Evolutionary conservation across 1,140 invertebrate species (phyloP), one percentile per base, ranked within the genome.

Genomic region (Drosophila neocordata): DNA sequence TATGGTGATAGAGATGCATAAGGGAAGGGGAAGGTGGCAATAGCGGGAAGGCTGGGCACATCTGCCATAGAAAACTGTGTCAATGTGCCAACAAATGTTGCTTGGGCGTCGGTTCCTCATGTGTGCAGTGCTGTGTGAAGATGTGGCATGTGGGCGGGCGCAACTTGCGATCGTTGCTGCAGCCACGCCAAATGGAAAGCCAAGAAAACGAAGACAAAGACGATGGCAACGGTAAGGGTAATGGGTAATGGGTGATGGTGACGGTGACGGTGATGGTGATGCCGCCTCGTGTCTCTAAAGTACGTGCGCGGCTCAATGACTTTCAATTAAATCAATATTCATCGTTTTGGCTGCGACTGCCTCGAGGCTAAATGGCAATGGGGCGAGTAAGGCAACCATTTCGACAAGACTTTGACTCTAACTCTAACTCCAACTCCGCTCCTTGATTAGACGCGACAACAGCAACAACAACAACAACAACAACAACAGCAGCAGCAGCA

Each of bases 301-400:
- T 87, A 88, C 76, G 83, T 82, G 79, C 68, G 83, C 76, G 57
- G 52, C 80, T 83, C 83, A 82, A 88, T 88, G 83, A 88, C 83
- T 88, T 88, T 88, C 83, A 88, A 88, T 88, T 88, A 88, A 88
- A 88, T 88, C 83, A 88, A 88, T 88, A 88, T 88, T 88, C 83
- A 88, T 88, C 83, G 83, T 88, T 88, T 88, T 88, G 83, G 69
- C 75, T 73, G 76, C 56, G 79, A 80, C 76, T 69, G 78, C 57
- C 71, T 48, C 53, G 53, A 70, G 72, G 73, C 72, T 52, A 78
- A 78, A 74, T 78, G 75, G 75, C 71, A 77, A 69, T 48, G 41
- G 41, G 41, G 37, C 37, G 37, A 38, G 37, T n/a, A 38, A 38
- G 37, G 37, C 37, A 38, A 38, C 41, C 41, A 48, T 7, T 44